Evolutionary conservation across 2,888 invertebrate species (phyloP).

Genomic region (Lymantria monacha): DNA sequence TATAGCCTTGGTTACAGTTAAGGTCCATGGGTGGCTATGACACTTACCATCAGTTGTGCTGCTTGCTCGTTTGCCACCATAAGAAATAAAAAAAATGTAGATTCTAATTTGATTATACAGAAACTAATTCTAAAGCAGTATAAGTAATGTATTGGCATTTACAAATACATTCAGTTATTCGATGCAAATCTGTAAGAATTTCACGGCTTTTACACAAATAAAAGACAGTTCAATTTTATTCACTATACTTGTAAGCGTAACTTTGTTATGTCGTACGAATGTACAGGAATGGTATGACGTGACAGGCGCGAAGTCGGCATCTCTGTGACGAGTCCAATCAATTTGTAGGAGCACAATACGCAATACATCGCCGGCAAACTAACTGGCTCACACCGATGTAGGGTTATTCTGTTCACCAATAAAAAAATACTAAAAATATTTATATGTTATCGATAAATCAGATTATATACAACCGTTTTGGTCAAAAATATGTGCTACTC

Average conservation of each 20-base stretch:
- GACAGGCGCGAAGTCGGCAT: conserved; percentile 71
- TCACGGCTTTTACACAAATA: neutral
- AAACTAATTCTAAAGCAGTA: no score
- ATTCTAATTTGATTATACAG: no score
- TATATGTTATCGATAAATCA: no score
- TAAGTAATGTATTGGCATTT: no score
- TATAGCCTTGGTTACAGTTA: no score
- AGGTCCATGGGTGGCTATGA: no score
- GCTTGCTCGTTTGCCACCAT: no score
- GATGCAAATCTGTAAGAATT: neutral
- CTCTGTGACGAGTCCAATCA: conserved; percentile 72
- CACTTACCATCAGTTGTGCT: no score
- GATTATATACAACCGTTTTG: no score
- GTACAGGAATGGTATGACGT: conserved; percentile 47
- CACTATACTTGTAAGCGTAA: conserved; percentile 9
- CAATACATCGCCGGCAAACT: conserved; percentile 66
- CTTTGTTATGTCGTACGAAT: conserved; percentile 20
- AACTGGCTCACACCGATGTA: conserved; percentile 60
- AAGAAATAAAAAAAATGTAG: no score
- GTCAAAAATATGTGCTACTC: no score
- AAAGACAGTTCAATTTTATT: conserved; percentile 7
- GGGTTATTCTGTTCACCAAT: conserved; percentile 44
- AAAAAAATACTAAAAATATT: no score
- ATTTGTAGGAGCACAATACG: conserved; percentile 75
- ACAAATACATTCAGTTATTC: neutral